Conservation (phyloP, 2,888 invertebrate species). For the Agrochola lychnidis region DNA sequence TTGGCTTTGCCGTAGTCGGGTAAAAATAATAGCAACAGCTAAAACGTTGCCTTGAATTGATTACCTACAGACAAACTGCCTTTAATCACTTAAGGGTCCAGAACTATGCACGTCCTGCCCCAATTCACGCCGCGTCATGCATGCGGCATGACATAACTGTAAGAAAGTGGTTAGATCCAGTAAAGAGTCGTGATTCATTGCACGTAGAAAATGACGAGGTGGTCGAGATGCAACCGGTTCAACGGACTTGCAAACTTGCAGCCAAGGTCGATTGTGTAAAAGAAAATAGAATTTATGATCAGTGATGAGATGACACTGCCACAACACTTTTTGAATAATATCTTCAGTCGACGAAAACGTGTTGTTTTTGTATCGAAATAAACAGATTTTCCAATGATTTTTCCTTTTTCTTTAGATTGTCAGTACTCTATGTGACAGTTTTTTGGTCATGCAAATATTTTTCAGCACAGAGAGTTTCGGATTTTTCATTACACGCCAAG, state of each 20-base stretch:
- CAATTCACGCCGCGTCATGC: neutral
- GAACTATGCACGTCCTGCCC: slow-evolving; percentile 22
- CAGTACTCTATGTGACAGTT: too few species aligned
- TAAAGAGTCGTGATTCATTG: slow-evolving; percentile 34
- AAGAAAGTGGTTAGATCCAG: slow-evolving; percentile 40
- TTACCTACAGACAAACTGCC: neutral
- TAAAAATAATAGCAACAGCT: neutral
- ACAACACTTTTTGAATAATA: neutral
- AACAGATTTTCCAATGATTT: neutral
- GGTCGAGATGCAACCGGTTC: slow-evolving; percentile 48
- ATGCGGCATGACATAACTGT: slow-evolving; percentile 4
- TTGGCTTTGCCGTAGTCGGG: too few species aligned
- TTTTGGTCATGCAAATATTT: too few species aligned
- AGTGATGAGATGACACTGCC: slow-evolving; percentile 15
- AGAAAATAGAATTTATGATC: slow-evolving; percentile 34
- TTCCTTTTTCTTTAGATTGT: too few species aligned
- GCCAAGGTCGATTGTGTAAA: neutral
- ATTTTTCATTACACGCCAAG: neutral
- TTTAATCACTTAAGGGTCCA: neutral
- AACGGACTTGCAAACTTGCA: slow-evolving; percentile 26
- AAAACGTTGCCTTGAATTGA: neutral
- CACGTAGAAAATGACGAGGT: slow-evolving; percentile 2
- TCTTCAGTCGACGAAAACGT: slow-evolving; percentile 8
- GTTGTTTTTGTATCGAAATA: neutral
- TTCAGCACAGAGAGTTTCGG: too few species aligned